Evolutionary conservation across 2,888 invertebrate species (phyloP).

Genomic region (Pemphredon lugubris): DNA sequence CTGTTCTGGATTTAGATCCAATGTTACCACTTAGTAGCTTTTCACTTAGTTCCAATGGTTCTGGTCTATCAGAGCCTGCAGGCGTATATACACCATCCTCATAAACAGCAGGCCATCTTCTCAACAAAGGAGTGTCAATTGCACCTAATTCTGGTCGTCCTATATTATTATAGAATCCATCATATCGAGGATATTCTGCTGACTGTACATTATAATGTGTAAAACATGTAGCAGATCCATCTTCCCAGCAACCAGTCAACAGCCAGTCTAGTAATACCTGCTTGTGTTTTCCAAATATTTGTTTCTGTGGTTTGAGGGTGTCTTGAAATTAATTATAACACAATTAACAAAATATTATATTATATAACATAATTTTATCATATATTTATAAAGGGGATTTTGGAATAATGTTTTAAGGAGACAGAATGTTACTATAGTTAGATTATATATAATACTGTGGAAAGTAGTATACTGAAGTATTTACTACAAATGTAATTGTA

Average conservation of each 20-base stretch:
- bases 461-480: too few relatives aligned
- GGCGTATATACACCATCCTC: conserved; percentile 83
- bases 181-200: conserved; percentile 65
- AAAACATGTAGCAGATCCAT: not conserved
- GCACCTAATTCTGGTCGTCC: conserved; percentile 66
- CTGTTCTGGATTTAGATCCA: conserved; percentile 80
- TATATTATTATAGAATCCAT: conserved; percentile 69
- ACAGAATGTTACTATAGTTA: not conserved
- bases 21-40: conserved; percentile 80
- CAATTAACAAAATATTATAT: not conserved
- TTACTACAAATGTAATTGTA: not conserved
- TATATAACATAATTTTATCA: too few relatives aligned
- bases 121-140: conserved; percentile 82
- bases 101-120: conserved; percentile 83
- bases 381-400: too few relatives aligned
- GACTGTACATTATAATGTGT: not conserved
- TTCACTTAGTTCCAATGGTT: conserved; percentile 82
- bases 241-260: conserved; percentile 41
- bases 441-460: not conserved
- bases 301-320: conserved; percentile 6
- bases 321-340: conserved; percentile 4
- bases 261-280: conserved; percentile 43
- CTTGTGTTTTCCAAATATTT: not conserved
- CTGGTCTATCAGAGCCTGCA: conserved; percentile 81
- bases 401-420: too few relatives aligned